Percentiles rank a stretch among this genome's conserved stretches.
Evolutionary conservation across 2,113 vertebrate species (phyloP).

Genomic region (Sapayoa aenigma): DNA sequence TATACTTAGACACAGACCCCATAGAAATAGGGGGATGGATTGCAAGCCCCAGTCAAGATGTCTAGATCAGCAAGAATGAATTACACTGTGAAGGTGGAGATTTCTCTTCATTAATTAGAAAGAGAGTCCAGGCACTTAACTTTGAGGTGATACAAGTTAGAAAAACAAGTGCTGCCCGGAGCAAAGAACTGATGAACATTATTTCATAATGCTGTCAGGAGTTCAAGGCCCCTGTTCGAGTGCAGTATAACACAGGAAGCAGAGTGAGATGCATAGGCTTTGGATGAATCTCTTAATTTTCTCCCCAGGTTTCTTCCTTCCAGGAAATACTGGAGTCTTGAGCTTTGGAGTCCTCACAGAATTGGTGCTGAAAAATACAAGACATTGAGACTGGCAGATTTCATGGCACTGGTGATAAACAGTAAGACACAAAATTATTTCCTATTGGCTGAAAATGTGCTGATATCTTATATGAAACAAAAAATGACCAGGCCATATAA

Average conservation of each 20-base stretch:
- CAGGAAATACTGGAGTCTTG: neutral
- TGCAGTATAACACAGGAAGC: neutral
- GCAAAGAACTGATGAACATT: neutral
- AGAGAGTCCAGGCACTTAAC: neutral
- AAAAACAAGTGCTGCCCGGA: neutral
- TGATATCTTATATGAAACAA: neutral
- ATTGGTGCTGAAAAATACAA: neutral
- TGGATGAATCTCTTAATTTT: neutral
- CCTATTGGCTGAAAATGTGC: neutral
- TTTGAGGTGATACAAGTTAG: neutral
- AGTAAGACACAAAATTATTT: neutral
- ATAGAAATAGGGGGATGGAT: neutral
- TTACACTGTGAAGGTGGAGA: neutral
- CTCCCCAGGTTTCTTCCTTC: neutral
- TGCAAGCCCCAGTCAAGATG: neutral
- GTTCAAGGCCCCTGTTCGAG: slow-evolving; percentile 2
- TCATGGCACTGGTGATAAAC: neutral
- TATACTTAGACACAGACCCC: neutral
- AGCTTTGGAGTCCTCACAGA: neutral
- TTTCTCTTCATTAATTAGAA: slow-evolving; percentile 12
- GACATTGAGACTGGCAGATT: neutral
- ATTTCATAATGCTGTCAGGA: neutral
- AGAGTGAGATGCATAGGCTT: neutral
- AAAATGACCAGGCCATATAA: neutral
- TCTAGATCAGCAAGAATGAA: neutral